Percentiles rank a stretch among this genome's conserved stretches.
phyloP scores from a whole-genome alignment of 2,797 vertebrate species.

The Sandelia bainsii region DNA sequence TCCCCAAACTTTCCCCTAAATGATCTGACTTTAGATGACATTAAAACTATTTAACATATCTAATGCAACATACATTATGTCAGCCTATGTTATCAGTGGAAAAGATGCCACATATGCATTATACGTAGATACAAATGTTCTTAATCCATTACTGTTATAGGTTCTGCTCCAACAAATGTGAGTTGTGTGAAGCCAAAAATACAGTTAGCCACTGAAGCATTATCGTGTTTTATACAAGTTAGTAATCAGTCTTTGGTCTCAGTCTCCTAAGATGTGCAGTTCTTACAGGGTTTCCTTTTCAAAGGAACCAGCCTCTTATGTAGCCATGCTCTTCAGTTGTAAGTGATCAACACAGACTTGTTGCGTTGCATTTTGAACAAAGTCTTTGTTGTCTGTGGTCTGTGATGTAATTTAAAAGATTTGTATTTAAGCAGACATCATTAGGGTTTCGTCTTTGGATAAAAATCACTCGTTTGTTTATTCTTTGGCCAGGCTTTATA shows the following conservation, averaged over 20 bases:
- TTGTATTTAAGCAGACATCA: constrained; percentile 35
- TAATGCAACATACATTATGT: constrained; percentile 20
- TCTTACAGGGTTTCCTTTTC: neutral
- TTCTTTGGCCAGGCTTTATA: constrained; percentile 26
- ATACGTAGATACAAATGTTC: neutral
- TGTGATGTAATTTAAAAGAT: constrained; percentile 48
- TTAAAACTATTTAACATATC: constrained; percentile 16
- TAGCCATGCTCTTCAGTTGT: neutral
- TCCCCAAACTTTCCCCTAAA: constrained; percentile 3
- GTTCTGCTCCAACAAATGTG: neutral
- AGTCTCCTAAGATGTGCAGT: constrained; percentile 7
- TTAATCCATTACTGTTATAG: neutral
- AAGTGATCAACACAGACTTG: constrained; percentile 26
- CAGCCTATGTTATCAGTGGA: constrained; percentile 13
- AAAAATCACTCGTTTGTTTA: constrained; percentile 32
- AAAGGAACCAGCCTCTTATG: neutral
- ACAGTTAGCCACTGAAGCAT: neutral
- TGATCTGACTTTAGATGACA: neutral
- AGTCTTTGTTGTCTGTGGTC: constrained; percentile 52
- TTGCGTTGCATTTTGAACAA: constrained; percentile 12
- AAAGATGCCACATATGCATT: neutral
- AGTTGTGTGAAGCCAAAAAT: constrained; percentile 6
- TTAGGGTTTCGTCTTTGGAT: constrained; percentile 32
- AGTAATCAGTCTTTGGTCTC: neutral
- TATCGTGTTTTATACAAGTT: neutral